A percentile compares a stretch with the other conserved stretches of the same genome.
These are phyloP conservation scores for Caenorhabditis sp. DNA, from an alignment of 2,888 invertebrate genomes.

Conservation along the genomic window DNA sequence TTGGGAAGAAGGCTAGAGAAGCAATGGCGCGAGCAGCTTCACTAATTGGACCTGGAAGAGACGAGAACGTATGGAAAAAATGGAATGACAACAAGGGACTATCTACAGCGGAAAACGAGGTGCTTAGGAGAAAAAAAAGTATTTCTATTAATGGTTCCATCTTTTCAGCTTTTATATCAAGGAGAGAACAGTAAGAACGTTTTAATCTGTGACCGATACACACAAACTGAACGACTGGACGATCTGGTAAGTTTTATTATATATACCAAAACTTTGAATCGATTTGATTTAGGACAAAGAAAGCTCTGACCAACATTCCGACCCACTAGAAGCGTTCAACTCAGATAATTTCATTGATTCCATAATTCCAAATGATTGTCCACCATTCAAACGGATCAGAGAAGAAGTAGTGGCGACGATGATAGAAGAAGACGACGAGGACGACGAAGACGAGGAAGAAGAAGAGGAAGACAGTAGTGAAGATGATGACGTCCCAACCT, in stretches of 20 bases:
- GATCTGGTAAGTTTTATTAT: not conserved
- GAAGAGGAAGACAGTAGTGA: not conserved
- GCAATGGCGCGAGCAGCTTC: no score
- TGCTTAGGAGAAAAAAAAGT: no score
- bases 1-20: not conserved
- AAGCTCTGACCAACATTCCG: no score
- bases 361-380: not conserved
- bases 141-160: not conserved
- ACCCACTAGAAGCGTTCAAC: not conserved
- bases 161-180: conserved; percentile 4
- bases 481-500: no score
- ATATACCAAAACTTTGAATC: no score
- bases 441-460: not conserved
- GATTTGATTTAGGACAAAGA: not conserved
- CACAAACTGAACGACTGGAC: conserved; percentile 18
- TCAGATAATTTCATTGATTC: not conserved
- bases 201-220: conserved; percentile 9
- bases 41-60: no score
- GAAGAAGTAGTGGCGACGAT: not conserved
- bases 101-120: not conserved
- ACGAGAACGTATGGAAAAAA: no score
- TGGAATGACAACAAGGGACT: not conserved
- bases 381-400: not conserved
- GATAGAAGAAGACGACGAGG: no score
- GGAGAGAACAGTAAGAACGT: conserved; percentile 12